Evolutionary conservation across 2,888 invertebrate genomes (phyloP).

Genomic region (Papilio elwesi): DNA sequence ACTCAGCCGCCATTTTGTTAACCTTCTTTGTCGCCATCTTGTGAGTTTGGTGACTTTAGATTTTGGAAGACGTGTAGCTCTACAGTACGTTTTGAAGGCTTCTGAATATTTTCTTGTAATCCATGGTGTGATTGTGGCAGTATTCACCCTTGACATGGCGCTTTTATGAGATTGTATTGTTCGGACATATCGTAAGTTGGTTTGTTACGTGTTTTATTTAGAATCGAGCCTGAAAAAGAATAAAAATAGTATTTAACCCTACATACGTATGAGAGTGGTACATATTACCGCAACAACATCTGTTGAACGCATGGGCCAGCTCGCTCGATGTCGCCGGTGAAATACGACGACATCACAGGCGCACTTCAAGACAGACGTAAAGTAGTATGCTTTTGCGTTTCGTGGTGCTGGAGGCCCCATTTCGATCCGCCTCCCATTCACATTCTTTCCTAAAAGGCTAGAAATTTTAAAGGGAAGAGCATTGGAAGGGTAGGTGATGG

Average conservation of each 20-base stretch:
- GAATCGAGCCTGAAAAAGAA: constrained; percentile 48
- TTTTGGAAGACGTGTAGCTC: constrained; percentile 21
- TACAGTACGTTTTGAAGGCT: constrained; percentile 44
- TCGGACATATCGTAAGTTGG: constrained; percentile 70
- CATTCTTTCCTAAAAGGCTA: too few species aligned
- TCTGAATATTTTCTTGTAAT: constrained; percentile 44
- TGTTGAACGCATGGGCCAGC: too few species aligned
- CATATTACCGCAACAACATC: too few species aligned
- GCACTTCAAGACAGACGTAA: too few species aligned
- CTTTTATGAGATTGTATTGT: constrained; percentile 51
- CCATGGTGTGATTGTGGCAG: constrained; percentile 51
- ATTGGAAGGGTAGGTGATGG: too few species aligned
- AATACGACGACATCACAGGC: too few species aligned
- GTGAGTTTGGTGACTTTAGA: constrained; percentile 30
- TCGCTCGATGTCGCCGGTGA: too few species aligned
- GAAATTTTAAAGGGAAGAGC: too few species aligned
- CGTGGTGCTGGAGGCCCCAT: too few species aligned
- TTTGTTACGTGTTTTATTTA: constrained; percentile 41
- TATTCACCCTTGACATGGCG: constrained; percentile 76
- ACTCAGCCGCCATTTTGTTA: constrained; percentile 64
- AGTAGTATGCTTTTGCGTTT: too few species aligned
- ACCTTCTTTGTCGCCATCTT: constrained; percentile 53
- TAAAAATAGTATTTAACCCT: not conserved
- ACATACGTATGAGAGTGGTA: too few species aligned
- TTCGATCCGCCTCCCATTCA: too few species aligned